A percentile compares a stretch with the other conserved stretches of the same genome.
Conservation (phyloP, 2,797 vertebrate species). For the Chloroceryle inda region DNA sequence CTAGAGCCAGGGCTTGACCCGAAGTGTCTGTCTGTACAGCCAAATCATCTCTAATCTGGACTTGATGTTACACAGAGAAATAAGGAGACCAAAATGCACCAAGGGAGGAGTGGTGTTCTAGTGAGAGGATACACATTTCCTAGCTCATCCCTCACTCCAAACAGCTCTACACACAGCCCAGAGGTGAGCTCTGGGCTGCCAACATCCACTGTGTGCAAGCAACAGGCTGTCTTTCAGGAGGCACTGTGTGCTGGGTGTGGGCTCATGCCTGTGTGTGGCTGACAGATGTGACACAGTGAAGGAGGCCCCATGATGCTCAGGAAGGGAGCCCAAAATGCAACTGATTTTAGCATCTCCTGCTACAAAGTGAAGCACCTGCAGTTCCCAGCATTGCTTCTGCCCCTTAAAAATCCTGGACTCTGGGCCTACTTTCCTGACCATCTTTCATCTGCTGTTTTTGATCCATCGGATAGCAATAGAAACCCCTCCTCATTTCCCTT, state of each 20-base stretch:
- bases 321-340: constrained; percentile 11
- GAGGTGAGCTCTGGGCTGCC: background rate
- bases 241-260: background rate
- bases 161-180: background rate
- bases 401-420: background rate
- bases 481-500: background rate
- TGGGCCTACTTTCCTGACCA: background rate
- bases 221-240: background rate
- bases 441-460: background rate
- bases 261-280: background rate
- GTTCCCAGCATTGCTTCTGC: background rate
- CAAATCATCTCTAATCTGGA: constrained; percentile 65
- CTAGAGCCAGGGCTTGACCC: constrained; percentile 59
- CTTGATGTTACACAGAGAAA: constrained; percentile 32
- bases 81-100: background rate
- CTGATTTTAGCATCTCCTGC: constrained; percentile 37
- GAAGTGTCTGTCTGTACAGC: constrained; percentile 37
- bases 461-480: background rate
- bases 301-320: background rate
- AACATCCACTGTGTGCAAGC: background rate
- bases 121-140: background rate
- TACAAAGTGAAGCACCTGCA: constrained; percentile 15
- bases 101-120: background rate
- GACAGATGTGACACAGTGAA: background rate
- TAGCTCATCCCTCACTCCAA: background rate